Evolutionary conservation across 2,888 invertebrate genomes (phyloP).

Genomic region (Philaethria dido): DNA sequence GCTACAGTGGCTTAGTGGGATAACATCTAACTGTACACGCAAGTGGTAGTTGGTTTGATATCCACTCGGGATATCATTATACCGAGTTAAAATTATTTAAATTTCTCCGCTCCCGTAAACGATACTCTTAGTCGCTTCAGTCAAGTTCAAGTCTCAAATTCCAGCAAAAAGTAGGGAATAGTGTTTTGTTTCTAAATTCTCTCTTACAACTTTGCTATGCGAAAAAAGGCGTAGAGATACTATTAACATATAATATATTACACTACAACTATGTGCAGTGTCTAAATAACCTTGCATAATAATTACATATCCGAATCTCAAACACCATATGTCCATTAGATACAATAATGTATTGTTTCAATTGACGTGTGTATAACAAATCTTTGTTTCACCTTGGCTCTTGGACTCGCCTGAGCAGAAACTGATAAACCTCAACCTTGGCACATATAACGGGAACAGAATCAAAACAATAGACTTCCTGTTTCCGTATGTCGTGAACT

Average conservation of each 20-base stretch:
- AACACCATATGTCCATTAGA: slow-evolving; percentile 31
- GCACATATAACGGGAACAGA: slow-evolving; percentile 62
- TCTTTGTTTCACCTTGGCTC: slow-evolving; percentile 43
- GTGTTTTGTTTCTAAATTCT: too few relatives aligned
- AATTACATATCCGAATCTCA: slow-evolving; percentile 7
- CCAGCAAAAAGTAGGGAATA: too few relatives aligned
- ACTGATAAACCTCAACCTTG: slow-evolving; percentile 54
- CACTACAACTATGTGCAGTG: neutral
- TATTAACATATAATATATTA: neutral
- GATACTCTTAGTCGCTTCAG: too few relatives aligned
- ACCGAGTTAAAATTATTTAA: too few relatives aligned
- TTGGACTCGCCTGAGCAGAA: slow-evolving; percentile 40
- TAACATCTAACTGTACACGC: too few relatives aligned
- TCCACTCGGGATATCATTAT: too few relatives aligned
- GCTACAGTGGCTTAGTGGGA: too few relatives aligned
- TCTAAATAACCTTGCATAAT: neutral
- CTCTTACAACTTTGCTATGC: too few relatives aligned
- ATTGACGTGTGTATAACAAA: slow-evolving; percentile 32
- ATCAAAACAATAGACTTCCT: slow-evolving; percentile 66
- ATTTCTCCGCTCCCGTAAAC: too few relatives aligned
- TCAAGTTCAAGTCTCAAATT: too few relatives aligned
- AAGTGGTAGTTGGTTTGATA: too few relatives aligned
- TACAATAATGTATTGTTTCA: slow-evolving; percentile 31
- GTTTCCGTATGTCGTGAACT: slow-evolving; percentile 62
- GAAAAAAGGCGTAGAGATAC: too few relatives aligned